A percentile compares a stretch with the other conserved stretches of the same genome.
Conservation (phyloP, 1,140 invertebrate species). For the Drosophila tristis region DNA sequence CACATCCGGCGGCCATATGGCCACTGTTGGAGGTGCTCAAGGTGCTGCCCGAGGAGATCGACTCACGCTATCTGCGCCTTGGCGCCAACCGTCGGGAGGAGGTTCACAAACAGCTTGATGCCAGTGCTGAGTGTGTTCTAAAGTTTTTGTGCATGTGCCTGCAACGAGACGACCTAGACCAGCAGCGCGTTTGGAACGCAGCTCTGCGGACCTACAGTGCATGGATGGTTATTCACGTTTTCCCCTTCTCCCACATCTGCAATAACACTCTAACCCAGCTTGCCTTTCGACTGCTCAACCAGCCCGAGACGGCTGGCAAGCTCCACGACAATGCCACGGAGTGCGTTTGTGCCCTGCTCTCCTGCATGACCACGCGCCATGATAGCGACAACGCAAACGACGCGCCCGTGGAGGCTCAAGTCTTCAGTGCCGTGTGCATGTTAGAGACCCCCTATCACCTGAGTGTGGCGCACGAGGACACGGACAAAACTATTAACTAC, state of each 20-base stretch:
- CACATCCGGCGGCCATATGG: constrained; percentile 88
- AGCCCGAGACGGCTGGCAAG: constrained; percentile 87
- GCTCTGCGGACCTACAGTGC: constrained; percentile 92
- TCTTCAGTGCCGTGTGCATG: constrained; percentile 92
- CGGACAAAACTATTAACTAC: constrained; percentile 95
- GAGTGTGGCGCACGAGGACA: constrained; percentile 96
- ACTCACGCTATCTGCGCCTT: constrained; percentile 92
- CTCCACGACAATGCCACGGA: constrained; percentile 96
- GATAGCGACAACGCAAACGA: constrained; percentile 81
- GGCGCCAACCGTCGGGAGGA: constrained; percentile 95
- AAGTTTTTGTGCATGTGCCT: constrained; percentile 92
- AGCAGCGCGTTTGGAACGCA: constrained; percentile 86
- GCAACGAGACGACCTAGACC: constrained; percentile 85
- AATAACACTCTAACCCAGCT: constrained; percentile 89
- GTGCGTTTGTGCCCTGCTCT: constrained; percentile 94
- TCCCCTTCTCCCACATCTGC: constrained; percentile 87
- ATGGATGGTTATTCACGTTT: constrained; percentile 90
- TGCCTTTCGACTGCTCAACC: constrained; percentile 89
- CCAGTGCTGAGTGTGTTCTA: constrained; percentile 87
- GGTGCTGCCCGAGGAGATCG: constrained; percentile 98
- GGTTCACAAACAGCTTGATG: constrained; percentile 90
- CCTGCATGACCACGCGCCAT: constrained; percentile 90
- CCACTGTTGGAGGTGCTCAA: constrained; percentile 96
- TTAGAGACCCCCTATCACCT: constrained; percentile 95
- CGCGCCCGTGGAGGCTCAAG: constrained; percentile 88